Evolutionary conservation across 2,113 vertebrate genomes (phyloP).

Genomic region (Chionis minor): DNA sequence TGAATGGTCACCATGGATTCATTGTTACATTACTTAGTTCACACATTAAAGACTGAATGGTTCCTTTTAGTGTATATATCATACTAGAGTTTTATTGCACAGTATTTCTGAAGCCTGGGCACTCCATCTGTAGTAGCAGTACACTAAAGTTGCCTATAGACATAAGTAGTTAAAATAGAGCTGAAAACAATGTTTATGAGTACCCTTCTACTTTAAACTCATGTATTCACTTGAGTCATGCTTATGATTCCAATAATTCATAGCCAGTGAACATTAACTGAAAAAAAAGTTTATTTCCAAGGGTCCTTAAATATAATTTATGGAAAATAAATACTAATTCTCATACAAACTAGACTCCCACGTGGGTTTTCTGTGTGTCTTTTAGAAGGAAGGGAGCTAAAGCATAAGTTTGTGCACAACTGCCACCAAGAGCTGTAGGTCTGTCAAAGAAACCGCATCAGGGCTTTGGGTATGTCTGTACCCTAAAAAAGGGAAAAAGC

Average conservation of each 20-base stretch:
- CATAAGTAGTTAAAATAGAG: neutral
- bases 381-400: neutral
- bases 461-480: neutral
- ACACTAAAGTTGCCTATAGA: neutral
- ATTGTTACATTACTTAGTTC: constrained; percentile 68
- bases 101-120: constrained; percentile 14
- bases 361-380: neutral
- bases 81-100: constrained; percentile 59
- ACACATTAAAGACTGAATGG: constrained; percentile 67
- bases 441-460: neutral
- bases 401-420: neutral
- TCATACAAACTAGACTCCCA: neutral
- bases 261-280: neutral
- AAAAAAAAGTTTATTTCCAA: neutral
- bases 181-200: neutral
- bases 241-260: neutral
- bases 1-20: constrained; percentile 75
- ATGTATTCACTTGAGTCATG: neutral
- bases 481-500: neutral
- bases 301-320: neutral
- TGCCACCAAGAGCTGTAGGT: neutral
- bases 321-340: neutral
- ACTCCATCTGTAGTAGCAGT: neutral
- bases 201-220: neutral
- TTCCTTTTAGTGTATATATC: constrained; percentile 69